Percentiles rank a stretch among this genome's conserved stretches.
phyloP scores from a whole-genome alignment of 2,113 vertebrate genomes.

The Passer montanus region DNA sequence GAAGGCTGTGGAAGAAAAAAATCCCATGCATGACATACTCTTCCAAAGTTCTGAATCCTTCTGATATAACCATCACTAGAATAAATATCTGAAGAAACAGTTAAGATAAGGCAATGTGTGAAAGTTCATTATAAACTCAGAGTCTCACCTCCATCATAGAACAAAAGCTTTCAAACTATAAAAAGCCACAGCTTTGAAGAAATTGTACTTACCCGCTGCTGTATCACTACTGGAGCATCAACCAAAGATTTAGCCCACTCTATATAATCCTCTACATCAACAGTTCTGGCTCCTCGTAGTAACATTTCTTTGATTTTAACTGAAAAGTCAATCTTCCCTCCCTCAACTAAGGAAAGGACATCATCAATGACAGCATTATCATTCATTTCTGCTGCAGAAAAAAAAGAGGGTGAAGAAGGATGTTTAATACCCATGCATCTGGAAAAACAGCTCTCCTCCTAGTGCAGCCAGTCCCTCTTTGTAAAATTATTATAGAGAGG shows the following conservation, averaged over 20 bases:
- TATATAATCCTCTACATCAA: conserved; percentile 75
- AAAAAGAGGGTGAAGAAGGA: neutral
- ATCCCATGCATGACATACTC: neutral
- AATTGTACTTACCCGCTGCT: conserved; percentile 50
- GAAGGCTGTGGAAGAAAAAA: conserved; percentile 57
- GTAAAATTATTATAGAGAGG: neutral
- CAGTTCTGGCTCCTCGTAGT: conserved; percentile 4
- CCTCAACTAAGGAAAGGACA: conserved; percentile 80
- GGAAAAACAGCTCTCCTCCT: neutral
- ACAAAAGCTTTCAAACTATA: neutral
- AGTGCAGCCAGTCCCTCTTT: neutral
- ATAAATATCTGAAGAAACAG: neutral
- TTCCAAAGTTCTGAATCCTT: neutral
- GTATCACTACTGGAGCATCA: conserved; percentile 77
- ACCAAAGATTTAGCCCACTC: conserved; percentile 80
- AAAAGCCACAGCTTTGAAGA: neutral
- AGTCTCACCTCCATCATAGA: neutral
- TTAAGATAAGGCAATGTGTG: neutral
- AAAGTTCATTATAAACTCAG: neutral
- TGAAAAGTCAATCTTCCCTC: conserved; percentile 76
- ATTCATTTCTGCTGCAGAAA: neutral
- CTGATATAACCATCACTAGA: neutral
- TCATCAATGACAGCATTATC: conserved; percentile 71
- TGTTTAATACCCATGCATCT: neutral
- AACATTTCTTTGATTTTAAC: conserved; percentile 79